These are phyloP conservation scores for Porites evermanni DNA, from an alignment of 92 coral and sea anemone species.

Conservation along the genomic window DNA sequence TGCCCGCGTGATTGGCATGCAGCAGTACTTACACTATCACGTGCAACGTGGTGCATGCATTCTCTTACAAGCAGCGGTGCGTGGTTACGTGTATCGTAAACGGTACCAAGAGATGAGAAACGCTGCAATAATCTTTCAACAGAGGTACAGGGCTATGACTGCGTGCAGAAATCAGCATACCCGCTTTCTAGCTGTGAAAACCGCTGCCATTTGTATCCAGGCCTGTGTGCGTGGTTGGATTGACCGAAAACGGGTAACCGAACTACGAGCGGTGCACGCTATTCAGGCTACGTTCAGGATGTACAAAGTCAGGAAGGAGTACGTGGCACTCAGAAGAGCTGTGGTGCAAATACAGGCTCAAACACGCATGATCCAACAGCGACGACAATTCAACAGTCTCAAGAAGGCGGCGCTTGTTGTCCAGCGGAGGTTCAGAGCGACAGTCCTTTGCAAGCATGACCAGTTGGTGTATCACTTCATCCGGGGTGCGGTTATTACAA, in stretches of 20 bases:
- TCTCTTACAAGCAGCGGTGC: constrained; percentile 76
- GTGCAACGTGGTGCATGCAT: constrained; percentile 85
- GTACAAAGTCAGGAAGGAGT: constrained; percentile 48
- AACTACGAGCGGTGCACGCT: constrained; percentile 66
- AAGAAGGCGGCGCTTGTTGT: constrained; percentile 44
- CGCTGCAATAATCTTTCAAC: constrained; percentile 71
- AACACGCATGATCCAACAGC: constrained; percentile 63
- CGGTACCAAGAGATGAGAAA: constrained; percentile 46
- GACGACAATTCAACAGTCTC: constrained; percentile 48
- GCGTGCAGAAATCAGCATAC: constrained; percentile 49
- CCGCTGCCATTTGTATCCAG: constrained; percentile 73
- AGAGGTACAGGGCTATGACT: constrained; percentile 57
- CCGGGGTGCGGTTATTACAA: constrained; percentile 70
- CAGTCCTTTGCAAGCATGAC: constrained; percentile 24
- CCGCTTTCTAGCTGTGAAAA: constrained; percentile 51
- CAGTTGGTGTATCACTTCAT: constrained; percentile 53
- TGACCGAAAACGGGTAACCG: constrained; percentile 66
- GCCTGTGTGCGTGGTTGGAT: constrained; percentile 70
- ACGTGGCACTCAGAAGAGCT: constrained; percentile 21
- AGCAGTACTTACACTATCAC: constrained; percentile 67
- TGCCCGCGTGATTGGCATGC: constrained; percentile 72
- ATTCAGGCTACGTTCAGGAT: constrained; percentile 76
- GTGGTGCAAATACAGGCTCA: constrained; percentile 54
- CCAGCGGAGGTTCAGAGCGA: constrained; percentile 66
- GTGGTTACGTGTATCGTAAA: constrained; percentile 66